phyloP scores from a whole-genome alignment of 2,797 vertebrate genomes.

The Sebastes cheni region DNA sequence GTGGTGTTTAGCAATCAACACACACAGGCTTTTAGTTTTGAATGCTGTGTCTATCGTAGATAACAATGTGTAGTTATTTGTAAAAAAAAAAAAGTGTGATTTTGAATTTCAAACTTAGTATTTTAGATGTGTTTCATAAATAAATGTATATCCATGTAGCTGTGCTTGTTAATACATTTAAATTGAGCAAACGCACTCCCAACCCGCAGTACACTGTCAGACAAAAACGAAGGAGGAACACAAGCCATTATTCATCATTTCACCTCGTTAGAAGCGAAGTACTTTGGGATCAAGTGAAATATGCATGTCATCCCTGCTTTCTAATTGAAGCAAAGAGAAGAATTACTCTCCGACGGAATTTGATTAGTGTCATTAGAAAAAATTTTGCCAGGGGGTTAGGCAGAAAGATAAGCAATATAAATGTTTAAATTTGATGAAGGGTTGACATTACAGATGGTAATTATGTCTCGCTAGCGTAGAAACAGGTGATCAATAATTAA shows the following conservation, averaged over 20 bases:
- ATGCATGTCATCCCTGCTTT: constrained; percentile 51
- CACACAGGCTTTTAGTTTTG: no score
- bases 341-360: constrained; percentile 65
- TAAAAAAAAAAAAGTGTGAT: no score
- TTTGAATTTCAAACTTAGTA: no score
- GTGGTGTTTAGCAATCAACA: no score
- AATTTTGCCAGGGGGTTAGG: constrained; percentile 64
- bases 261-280: not conserved
- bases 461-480: constrained; percentile 72
- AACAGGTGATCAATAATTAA: constrained; percentile 82
- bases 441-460: constrained; percentile 80
- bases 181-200: not conserved
- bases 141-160: not conserved
- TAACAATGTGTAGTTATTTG: no score
- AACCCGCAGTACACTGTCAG: not conserved
- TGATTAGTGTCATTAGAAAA: constrained; percentile 79
- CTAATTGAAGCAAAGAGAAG: constrained; percentile 71
- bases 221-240: not conserved
- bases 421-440: constrained; percentile 83
- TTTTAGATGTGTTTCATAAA: not conserved
- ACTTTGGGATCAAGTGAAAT: constrained; percentile 58
- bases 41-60: no score
- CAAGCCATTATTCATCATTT: constrained; percentile 18
- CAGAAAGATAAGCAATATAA: constrained; percentile 81
- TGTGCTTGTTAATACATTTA: not conserved